Evolutionary conservation across 1,140 invertebrate species (phyloP), one percentile per base, ranked within the genome.

Genomic region (Olivierus martensii): DNA sequence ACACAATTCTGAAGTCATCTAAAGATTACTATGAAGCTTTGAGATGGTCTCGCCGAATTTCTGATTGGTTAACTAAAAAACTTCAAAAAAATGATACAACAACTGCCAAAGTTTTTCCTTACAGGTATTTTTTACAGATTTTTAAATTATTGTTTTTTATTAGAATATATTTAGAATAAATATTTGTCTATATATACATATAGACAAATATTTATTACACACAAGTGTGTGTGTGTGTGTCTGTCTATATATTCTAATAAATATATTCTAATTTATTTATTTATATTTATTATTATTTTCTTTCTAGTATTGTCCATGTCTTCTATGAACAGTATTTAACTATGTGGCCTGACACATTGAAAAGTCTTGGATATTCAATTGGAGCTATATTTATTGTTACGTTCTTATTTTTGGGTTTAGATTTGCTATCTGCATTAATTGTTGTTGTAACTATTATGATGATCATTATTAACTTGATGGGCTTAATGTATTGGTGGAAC

Each of bases 241-340:
- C n/a, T n/a, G n/a, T n/a, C n/a, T n/a, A n/a, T n/a, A n/a, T 17
- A 14, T 14, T 18, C 12, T 17, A 37, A 21, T 12, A 18, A 21
- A 17, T 19, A 28, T 9, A 28, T 46, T 21, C 34, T 48, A 3
- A 15, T 3, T 2, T 42, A 41, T 21, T 18, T 17, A 11, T 9
- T 44, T 17, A 11, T 44, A 21, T 45, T 15, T n/a, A 17, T 45
- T 14, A 18, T 18, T 18, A 46, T 3, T 49, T 38, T 45, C n/a
- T 38, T 45, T 49, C 4, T 21, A 57, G 57, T 19, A 18, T 58
- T 42, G 51, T 67, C 68, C 74, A 79, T 59, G 75, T 78, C 12
- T 78, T 74, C 61, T 78, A 79, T 53, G 76, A 78, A 53, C 77
- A 79, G 65, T 78, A 79, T 53, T 62, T 74, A 34, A 70, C 69